Percentiles rank a stretch among this genome's conserved stretches.
phyloP scores from a whole-genome alignment of 2,113 vertebrate species.

The Halcyon senegalensis region DNA sequence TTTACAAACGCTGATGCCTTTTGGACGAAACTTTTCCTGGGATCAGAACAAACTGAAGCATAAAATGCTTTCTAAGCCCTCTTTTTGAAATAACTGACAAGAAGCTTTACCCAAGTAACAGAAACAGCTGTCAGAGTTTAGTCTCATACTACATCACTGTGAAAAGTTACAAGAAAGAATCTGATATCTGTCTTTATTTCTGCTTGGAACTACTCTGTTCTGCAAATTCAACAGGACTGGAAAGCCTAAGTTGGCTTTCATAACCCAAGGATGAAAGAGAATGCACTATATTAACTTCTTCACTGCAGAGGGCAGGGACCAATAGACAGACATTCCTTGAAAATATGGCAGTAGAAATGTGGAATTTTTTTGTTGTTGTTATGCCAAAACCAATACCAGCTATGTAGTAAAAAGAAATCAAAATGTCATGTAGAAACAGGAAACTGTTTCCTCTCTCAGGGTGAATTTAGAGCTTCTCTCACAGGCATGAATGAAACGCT shows the following conservation, averaged over 20 bases:
- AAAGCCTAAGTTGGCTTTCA: accelerated
- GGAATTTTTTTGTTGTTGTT: neutral
- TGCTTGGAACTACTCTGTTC: neutral
- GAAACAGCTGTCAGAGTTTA: slow-evolving; percentile 47
- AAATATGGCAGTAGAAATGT: neutral
- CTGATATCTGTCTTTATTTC: neutral
- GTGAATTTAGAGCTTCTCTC: neutral
- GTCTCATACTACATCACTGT: neutral
- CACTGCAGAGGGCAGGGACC: neutral
- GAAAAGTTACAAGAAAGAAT: neutral
- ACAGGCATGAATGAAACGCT: neutral
- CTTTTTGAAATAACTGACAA: slow-evolving; percentile 35
- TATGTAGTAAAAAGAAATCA: neutral
- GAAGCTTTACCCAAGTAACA: slow-evolving; percentile 22
- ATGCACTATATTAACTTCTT: neutral
- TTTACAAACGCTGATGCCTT: neutral
- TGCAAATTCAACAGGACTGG: neutral
- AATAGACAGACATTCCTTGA: neutral
- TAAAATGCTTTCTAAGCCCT: neutral
- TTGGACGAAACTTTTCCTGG: neutral
- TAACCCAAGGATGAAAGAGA: neutral
- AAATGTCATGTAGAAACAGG: neutral
- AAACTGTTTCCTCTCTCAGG: neutral
- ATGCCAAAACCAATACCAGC: neutral
- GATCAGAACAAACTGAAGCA: neutral